Evolutionary conservation across 2,888 invertebrate species (phyloP), one percentile per base, ranked within the genome.

Genomic region (Dicycla oo): DNA sequence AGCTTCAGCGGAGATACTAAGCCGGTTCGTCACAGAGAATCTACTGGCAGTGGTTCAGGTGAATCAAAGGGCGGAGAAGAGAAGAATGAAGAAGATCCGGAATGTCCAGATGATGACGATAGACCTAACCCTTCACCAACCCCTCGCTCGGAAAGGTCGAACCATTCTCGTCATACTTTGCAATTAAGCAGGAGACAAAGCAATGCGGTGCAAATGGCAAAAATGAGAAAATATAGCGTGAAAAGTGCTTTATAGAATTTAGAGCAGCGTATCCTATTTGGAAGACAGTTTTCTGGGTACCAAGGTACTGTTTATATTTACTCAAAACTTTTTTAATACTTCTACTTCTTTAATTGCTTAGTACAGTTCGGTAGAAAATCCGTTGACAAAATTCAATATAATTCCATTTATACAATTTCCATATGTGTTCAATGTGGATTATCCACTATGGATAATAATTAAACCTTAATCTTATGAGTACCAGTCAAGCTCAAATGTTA

Each of bases 1-100:
- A 97, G 97, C 88, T 98, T 97, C 85, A 97, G 97, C 70, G 97
- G 97, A 43, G 97, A 97, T 60, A 96, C 97, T 0, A 98, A 98
- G 86, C 97, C 97, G 2, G 97, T 97, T 0, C 96, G 96, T 66
- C 97, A 96, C 73, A 92, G 94, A 61, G 94, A 94, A 75, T 88
- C 93, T 0, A 91, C 91, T 6, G 89, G 89, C 7, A 93, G 92
- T 75, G 92, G 93, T 10, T 94, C 94, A 1, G 89, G 89, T 6
- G 88, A 88, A 47, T 91, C 94, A 0, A 92, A 91, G 54, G 88
- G 91, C 57, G 88, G 86, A 23, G 91, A 91, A 30, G 90, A 90
- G 15, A 90, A 92, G 10, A 86, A 83, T 13, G 82, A 85, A 20
- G 87, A 73, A 15, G 93, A 93, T 56, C 84, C 84, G 1, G 92